A percentile compares a stretch with the other conserved stretches of the same genome.
These are phyloP conservation scores for Penaeus monodon DNA, from an alignment of 2,888 invertebrate species.

Conservation along the genomic window DNA sequence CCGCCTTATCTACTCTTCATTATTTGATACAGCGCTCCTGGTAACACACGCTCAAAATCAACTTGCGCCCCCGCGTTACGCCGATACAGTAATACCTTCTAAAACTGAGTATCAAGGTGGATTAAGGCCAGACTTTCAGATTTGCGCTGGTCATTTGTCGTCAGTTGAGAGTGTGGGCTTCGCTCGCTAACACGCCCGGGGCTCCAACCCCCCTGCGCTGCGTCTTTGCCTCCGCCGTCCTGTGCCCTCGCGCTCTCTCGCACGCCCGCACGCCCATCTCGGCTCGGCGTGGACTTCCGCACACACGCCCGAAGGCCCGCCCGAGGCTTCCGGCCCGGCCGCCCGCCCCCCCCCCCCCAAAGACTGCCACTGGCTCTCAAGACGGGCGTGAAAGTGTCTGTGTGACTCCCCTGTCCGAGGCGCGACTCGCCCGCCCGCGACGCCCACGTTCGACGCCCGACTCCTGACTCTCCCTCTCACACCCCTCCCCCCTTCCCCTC, in stretches of 20 bases:
- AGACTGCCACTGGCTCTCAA: too few species aligned
- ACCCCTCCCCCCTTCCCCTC: too few species aligned
- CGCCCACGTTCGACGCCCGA: too few species aligned
- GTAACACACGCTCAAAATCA: conserved; percentile 61
- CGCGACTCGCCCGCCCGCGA: too few species aligned
- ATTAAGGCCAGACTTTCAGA: conserved; percentile 58
- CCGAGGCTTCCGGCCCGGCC: conserved; percentile 31
- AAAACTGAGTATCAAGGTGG: conserved; percentile 54
- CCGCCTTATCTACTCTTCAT: conserved; percentile 51
- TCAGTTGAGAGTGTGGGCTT: conserved; percentile 43
- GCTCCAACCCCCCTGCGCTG: neutral
- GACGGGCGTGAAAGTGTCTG: too few species aligned
- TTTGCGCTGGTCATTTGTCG: conserved; percentile 56
- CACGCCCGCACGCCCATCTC: conserved; percentile 26
- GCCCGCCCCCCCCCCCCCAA: conserved; percentile 20
- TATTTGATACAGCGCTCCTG: conserved; percentile 59
- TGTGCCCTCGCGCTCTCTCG: conserved; percentile 1
- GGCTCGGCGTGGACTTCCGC: conserved; percentile 49
- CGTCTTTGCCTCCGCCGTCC: neutral
- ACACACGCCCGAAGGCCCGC: conserved; percentile 38
- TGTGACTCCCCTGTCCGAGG: too few species aligned
- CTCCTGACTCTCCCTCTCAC: conserved; percentile 10
- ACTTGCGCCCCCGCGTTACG: conserved; percentile 50
- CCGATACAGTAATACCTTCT: conserved; percentile 56
- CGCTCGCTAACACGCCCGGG: conserved; percentile 2